Base-by-base conservation (phyloP, 2,797 vertebrate species). In the Luscinia megarhynchos region DNA sequence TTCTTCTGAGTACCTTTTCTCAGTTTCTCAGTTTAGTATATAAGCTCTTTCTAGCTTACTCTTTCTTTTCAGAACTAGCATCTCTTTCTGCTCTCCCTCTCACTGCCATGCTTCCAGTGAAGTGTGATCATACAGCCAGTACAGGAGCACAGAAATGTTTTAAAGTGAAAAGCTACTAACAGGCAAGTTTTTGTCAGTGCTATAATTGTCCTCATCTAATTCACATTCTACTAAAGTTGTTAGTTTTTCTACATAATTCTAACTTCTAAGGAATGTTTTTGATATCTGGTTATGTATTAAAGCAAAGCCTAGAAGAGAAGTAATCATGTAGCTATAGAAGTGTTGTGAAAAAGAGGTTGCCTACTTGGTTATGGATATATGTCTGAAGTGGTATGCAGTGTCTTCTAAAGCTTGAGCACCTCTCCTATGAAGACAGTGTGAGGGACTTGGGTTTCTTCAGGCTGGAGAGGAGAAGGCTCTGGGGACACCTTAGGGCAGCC, bases 321-420 rank as follows among this genome's bases (percentile, higher is more conserved):
- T 30, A 76, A 22, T 15, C 15, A 38, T 2, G 4, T 67, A 55
- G 4, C 24, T 86, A 46, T 34, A 46, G 17, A 36, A 89, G 8
- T 6, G 3, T 6, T 80, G 20, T 0, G 2, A 15, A 57, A 68
- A 90, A 64, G 27, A 34, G 9, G 0, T 36, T 84, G 16, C 7
- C 10, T n/a, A 4, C 11, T 30, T 30, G 29, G 3, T 63, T 74
- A n/a, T 2, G 4, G 15, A 15, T 79, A 7, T 21, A 66, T 40
- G 27, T 43, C 48, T 50, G 8, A 74, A 63, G 17, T 13, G 29
- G 8, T 27, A 53, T 19, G 34, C 7, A 50, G 9, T 0, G 11
- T 63, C 36, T 70, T 48, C 32, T 40, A 45, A 51, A 62, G 9
- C 4, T 0, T 54, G 30, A 93, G 6, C 5, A 5, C 16, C 23